A percentile compares a stretch with the other conserved stretches of the same genome.
phyloP scores from a whole-genome alignment of 2,888 invertebrate genomes.

The Abrostola tripartita region DNA sequence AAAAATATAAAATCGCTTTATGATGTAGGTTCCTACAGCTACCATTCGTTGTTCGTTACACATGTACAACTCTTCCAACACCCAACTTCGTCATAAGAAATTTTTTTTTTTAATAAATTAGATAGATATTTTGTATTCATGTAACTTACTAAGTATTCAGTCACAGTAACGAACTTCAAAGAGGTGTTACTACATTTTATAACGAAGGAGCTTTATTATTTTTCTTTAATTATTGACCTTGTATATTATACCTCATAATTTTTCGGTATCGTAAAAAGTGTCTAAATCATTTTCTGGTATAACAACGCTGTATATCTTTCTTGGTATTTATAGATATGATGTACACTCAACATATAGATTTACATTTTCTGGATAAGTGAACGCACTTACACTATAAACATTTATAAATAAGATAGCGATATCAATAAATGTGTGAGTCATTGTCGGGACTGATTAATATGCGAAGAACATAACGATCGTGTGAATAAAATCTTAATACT shows the following conservation, averaged over 20 bases:
- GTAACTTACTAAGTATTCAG: slow-evolving; percentile 8
- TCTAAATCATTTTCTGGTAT: slow-evolving; percentile 3
- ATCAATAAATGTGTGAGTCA: slow-evolving; percentile 55
- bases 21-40: slow-evolving; percentile 16
- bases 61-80: slow-evolving; percentile 9
- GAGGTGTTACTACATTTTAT: slow-evolving; percentile 10
- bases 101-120: slow-evolving; percentile 23
- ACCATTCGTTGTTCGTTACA: slow-evolving; percentile 18
- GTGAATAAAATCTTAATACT: slow-evolving; percentile 67
- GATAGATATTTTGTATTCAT: slow-evolving; percentile 33
- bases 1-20: slow-evolving; percentile 24
- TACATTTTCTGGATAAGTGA: slow-evolving; percentile 7
- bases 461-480: slow-evolving; percentile 50
- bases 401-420: slow-evolving; percentile 30
- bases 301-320: slow-evolving; percentile 2
- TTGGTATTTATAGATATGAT: not conserved
- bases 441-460: slow-evolving; percentile 42
- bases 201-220: slow-evolving; percentile 21
- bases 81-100: slow-evolving; percentile 7
- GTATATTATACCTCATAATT: slow-evolving; percentile 9
- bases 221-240: slow-evolving; percentile 18
- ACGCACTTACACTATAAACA: not conserved
- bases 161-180: slow-evolving; percentile 19
- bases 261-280: slow-evolving; percentile 17
- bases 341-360: slow-evolving; percentile 6